Evolutionary conservation across 1,140 invertebrate genomes (phyloP).

Genomic region (Brachionus manjavacas): DNA sequence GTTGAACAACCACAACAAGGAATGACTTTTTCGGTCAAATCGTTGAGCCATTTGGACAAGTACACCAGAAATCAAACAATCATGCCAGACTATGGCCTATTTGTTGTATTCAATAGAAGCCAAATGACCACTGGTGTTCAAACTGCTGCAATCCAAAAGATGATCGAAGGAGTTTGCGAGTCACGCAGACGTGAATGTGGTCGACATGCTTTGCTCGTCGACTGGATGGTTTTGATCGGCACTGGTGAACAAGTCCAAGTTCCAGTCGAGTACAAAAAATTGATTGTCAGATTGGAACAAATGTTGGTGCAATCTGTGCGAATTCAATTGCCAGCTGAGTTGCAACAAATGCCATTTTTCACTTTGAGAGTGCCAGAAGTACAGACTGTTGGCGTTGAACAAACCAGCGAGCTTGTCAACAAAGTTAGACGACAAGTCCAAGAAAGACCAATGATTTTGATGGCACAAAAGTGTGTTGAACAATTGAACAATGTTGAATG

Average conservation of each 20-base stretch:
- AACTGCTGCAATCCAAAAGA: not conserved
- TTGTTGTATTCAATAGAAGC: conserved; percentile 2
- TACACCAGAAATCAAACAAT: not conserved
- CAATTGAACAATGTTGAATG: conserved; percentile 3
- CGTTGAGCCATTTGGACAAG: not conserved
- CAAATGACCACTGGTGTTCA: not conserved
- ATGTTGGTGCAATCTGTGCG: not conserved
- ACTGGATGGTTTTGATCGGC: not conserved
- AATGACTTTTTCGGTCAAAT: not conserved
- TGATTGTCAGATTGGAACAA: not conserved
- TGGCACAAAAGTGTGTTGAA: not conserved
- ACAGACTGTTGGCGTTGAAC: not conserved
- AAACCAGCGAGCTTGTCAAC: not conserved
- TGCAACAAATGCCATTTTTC: not conserved
- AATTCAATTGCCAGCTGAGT: conserved; percentile 14
- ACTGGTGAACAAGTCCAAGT: not conserved
- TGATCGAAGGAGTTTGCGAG: not conserved
- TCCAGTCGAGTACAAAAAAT: not conserved
- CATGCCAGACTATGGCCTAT: conserved; percentile 28
- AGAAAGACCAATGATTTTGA: not conserved
- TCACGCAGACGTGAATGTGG: not conserved
- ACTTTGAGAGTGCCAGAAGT: not conserved
- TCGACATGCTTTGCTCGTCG: not conserved
- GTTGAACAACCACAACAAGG: conserved; percentile 1
- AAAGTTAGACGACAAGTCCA: conserved; percentile 1